Conservation (phyloP, 2,797 vertebrate species). For the Helarctos malayanus region DNA sequence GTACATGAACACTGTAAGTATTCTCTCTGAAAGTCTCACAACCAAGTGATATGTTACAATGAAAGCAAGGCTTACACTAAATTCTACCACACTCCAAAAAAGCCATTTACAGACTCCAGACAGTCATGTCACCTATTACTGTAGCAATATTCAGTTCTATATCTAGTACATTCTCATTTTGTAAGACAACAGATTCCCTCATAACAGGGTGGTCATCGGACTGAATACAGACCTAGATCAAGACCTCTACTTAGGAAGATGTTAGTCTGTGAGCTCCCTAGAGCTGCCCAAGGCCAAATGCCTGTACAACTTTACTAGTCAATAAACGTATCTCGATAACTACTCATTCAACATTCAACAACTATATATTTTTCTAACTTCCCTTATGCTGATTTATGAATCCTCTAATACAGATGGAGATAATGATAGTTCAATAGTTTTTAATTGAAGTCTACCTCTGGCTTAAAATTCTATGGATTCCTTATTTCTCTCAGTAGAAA, state of each 20-base stretch:
- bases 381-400: neutral
- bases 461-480: neutral
- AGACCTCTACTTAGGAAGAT: neutral
- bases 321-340: neutral
- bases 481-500: neutral
- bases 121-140: neutral
- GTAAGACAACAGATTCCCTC: neutral
- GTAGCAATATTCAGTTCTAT: neutral
- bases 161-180: neutral
- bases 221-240: neutral
- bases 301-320: neutral
- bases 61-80: neutral
- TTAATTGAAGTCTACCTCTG: neutral
- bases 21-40: neutral
- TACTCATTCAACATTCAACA: neutral
- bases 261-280: neutral
- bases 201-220: neutral
- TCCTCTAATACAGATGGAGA: neutral
- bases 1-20: accelerated
- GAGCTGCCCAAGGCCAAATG: neutral
- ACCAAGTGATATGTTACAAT: neutral
- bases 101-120: neutral
- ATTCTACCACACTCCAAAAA: neutral
- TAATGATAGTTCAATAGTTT: neutral
- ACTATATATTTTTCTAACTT: neutral